Evolutionary conservation across 2,113 vertebrate genomes (phyloP), one percentile per base, ranked within the genome.

Genomic region (Silurus glanis): DNA sequence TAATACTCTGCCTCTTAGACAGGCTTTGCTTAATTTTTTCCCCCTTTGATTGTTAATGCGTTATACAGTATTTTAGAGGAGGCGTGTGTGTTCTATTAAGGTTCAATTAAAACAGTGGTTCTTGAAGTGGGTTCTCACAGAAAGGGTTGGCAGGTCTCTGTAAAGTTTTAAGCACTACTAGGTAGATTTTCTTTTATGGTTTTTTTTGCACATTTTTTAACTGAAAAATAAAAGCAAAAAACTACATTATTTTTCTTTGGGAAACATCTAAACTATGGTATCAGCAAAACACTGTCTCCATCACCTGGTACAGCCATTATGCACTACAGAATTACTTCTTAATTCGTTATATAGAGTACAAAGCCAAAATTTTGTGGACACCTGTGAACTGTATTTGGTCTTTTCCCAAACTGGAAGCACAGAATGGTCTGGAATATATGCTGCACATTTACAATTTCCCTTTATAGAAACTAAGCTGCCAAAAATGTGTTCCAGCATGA

Each of bases 11-110:
- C 37, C 37, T 37, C 37, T 37, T 37, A 37, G 37, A 37, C 37
- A 88, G 87, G 85, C 84, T 90, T 91, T 92, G 91, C 88, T 91
- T 89, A 79, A 72, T 85, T 87, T 89, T n/a, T 14, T 23, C 17
- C 45, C 19, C 37, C 47, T 89, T 93, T 93, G 45, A 88, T 93
- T 93, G 87, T 81, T 83, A 89, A 91, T 88, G 64, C 92, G 90
- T 91, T 87, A 91, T 92, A 10, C 49, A 74, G 47, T 80, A 19
- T 86, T 66, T 58, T 59, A 53, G 16, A 84, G 86, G 69, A 81
- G 23, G 49, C 45, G 53, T 74, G 76, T 87, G 82, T 76, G 67
- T 83, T 89, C 62, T 74, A 21, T 83, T 85, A 37, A 45, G 64
- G 37, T 87, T 85, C 59, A 23, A 82, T 88, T 85, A 82, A 79